phyloP scores from a whole-genome alignment of 2,797 vertebrate genomes.

The Microctenopoma steveboyesi region DNA sequence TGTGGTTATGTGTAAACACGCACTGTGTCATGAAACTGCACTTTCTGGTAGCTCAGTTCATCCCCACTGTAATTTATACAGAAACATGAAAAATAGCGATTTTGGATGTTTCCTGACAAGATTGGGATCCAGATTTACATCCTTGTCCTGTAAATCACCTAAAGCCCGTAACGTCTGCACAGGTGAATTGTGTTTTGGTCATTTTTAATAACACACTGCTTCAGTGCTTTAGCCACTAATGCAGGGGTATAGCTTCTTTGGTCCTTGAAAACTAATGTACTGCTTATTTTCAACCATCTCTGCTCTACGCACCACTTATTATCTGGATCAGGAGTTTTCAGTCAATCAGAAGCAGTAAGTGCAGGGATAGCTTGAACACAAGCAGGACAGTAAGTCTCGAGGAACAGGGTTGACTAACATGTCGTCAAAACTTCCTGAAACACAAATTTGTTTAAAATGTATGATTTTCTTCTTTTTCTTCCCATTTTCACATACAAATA shows the following conservation, averaged over 20 bases:
- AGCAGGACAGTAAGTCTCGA: too few relatives aligned
- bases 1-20: conserved; percentile 15
- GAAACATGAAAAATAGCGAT: conserved; percentile 14
- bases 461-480: conserved; percentile 10
- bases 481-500: conserved; percentile 9
- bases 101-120: too few relatives aligned
- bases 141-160: too few relatives aligned
- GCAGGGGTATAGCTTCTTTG: too few relatives aligned
- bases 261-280: too few relatives aligned
- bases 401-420: background rate
- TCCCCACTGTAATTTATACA: conserved; percentile 22
- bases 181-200: background rate
- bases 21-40: conserved; percentile 11
- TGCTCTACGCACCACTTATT: too few relatives aligned
- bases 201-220: background rate
- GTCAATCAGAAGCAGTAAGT: too few relatives aligned
- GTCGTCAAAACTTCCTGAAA: background rate
- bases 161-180: too few relatives aligned
- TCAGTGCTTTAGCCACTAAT: background rate
- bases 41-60: conserved; percentile 23
- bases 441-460: background rate
- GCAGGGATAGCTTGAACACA: too few relatives aligned
- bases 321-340: too few relatives aligned
- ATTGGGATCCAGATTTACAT: too few relatives aligned
- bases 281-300: too few relatives aligned